Base-by-base conservation (phyloP, 2,888 invertebrate genomes). In the Sipha maydis region DNA sequence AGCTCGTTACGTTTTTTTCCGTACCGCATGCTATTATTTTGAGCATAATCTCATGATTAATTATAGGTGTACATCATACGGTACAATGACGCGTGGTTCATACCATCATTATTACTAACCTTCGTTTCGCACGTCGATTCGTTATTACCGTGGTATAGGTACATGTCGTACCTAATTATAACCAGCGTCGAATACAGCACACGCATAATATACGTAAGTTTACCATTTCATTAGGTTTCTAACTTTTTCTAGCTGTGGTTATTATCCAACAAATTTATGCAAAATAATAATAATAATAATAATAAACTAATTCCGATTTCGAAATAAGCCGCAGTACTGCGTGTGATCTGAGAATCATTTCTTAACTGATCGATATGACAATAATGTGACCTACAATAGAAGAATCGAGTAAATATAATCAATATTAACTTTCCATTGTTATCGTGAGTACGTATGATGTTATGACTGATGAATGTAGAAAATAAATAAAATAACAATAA, bases 391-490 rank as follows among this genome's bases (percentile, higher is more conserved):
- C 82, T 69, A 83, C 54, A 73, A 83, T 73, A 31, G 54, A 48
- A 71, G 7, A 31, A 83, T 1, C 31, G 31, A 83, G 19, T 83
- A 71, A 83, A 21, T 19, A 56, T 83, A 82, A 80, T 69, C 73
- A 54, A 73, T 73, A 54, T 73, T 73, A 73, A 73, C 83, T 83
- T 83, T 83, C 83, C 83, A 83, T 83, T 83, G 73, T 83, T 73
- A 31, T 48, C 48, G 48, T 48, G 48, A 1, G 3, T 9, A 41
- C n/a, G 38, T 48, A 7, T 21, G 31, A 14, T 28, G 67, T 25
- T 21, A 61, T 21, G 61, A 61, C 21, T 56, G 71, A 83, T 54
- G 73, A 73, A 82, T 69, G 82, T 82, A 82, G 67, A 80, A 80
- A 80, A 80, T 41, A 67, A 82, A 48, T 48, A 82, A 19, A 69